phyloP scores from a whole-genome alignment of 2,797 vertebrate species.

The Cuculus canorus region DNA sequence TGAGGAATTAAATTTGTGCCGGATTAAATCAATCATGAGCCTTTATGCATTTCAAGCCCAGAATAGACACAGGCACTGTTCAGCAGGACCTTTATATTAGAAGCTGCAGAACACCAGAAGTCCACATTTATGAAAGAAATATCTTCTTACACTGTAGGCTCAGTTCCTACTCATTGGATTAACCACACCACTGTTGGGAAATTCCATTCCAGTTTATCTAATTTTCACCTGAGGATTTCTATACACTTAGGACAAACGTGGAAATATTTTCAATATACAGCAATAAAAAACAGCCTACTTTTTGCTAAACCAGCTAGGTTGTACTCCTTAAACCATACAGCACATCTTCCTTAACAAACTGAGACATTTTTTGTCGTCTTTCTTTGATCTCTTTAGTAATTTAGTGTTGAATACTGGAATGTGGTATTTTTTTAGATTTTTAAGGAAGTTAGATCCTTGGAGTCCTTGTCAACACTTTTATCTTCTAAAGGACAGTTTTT shows the following conservation, averaged over 20 bases:
- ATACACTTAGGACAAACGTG: not conserved
- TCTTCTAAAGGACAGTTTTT: not conserved
- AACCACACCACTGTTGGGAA: not conserved
- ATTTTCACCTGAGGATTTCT: not conserved
- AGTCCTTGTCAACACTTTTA: not conserved
- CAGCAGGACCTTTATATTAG: not conserved
- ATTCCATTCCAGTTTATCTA: not conserved
- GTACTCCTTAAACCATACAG: not conserved
- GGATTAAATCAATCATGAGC: not conserved
- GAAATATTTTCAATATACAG: not conserved
- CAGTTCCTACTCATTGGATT: not conserved
- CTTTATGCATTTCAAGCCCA: not conserved
- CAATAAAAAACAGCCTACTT: not conserved
- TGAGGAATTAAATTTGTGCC: not conserved
- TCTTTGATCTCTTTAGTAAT: not conserved
- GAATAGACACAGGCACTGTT: not conserved
- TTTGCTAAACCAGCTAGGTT: not conserved
- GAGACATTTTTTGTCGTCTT: not conserved
- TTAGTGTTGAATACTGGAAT: not conserved
- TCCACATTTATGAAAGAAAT: not conserved
- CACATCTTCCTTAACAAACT: not conserved
- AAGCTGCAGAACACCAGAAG: not conserved
- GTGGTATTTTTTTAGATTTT: not conserved
- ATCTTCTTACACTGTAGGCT: not conserved
- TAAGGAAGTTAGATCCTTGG: not conserved